Percentiles rank a stretch among this genome's conserved stretches.
Evolutionary conservation across 2,888 invertebrate genomes (phyloP).

Genomic region (Clistopyga incitator): DNA sequence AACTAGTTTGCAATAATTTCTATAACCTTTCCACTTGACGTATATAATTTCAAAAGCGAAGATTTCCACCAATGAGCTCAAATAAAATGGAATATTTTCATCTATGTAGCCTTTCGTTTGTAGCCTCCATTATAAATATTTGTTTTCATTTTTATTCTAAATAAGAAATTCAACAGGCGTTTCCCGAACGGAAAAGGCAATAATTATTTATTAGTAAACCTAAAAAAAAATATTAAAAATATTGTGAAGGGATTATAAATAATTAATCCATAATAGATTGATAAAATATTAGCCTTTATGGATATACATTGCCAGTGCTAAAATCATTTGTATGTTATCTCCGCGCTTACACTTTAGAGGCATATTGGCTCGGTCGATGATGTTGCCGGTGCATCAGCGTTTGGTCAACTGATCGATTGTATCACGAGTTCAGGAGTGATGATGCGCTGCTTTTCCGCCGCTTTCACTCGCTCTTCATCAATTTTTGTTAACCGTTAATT

Average conservation of each 20-base stretch:
- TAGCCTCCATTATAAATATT: too few species aligned
- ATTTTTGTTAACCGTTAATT: slow-evolving; percentile 64
- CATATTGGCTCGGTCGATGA: slow-evolving; percentile 35
- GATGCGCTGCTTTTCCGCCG: slow-evolving; percentile 14
- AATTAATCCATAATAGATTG: background rate
- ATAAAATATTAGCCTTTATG: too few species aligned
- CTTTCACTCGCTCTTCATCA: slow-evolving; percentile 53
- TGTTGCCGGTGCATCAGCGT: slow-evolving; percentile 39
- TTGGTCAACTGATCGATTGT: slow-evolving; percentile 57
- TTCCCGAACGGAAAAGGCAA: background rate
- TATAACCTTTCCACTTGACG: too few species aligned
- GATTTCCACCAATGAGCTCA: too few species aligned
- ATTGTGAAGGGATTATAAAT: background rate
- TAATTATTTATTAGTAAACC: background rate
- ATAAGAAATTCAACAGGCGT: too few species aligned
- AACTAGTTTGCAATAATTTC: too few species aligned
- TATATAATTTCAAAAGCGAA: too few species aligned
- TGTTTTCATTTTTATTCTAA: too few species aligned
- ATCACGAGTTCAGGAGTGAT: slow-evolving; percentile 23
- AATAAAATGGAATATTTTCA: too few species aligned
- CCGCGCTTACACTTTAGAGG: slow-evolving; percentile 5
- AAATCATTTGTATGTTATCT: slow-evolving; percentile 2
- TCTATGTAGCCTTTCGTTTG: too few species aligned
- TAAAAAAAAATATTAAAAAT: background rate
- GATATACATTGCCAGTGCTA: background rate